Evolutionary conservation across 2,797 vertebrate genomes (phyloP).

Genomic region (Carapus acus): DNA sequence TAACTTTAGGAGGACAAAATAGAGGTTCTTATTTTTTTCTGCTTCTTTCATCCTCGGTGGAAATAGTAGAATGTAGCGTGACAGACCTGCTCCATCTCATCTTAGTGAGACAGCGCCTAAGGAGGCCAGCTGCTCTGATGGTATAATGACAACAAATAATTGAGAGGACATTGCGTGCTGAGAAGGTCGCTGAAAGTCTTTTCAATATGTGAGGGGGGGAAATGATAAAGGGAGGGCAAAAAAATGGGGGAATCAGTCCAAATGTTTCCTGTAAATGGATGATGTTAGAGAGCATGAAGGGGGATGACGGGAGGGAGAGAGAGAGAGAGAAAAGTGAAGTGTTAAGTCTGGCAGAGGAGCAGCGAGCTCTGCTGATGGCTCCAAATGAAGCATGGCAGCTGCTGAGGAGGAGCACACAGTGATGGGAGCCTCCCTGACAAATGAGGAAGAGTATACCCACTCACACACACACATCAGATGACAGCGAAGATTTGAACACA

Average conservation of each 20-base stretch:
- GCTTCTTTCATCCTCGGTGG: too few relatives aligned
- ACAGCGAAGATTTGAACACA: conserved; percentile 40
- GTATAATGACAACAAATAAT: too few relatives aligned
- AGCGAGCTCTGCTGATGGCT: conserved; percentile 62
- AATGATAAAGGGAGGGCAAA: neutral
- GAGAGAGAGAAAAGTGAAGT: conserved; percentile 40
- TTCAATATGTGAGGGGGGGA: too few relatives aligned
- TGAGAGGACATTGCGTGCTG: too few relatives aligned
- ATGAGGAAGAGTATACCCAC: conserved; percentile 38
- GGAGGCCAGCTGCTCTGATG: too few relatives aligned
- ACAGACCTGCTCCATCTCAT: too few relatives aligned
- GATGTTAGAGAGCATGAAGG: neutral
- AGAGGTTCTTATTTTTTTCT: too few relatives aligned
- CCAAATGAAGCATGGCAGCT: conserved; percentile 66
- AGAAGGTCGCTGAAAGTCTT: too few relatives aligned
- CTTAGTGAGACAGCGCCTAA: too few relatives aligned
- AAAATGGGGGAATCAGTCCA: too few relatives aligned
- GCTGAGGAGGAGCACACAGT: conserved; percentile 60
- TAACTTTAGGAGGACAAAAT: too few relatives aligned
- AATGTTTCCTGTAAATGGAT: neutral
- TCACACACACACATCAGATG: conserved; percentile 20
- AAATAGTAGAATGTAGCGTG: too few relatives aligned
- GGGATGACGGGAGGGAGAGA: conserved; percentile 4
- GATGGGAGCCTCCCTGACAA: conserved; percentile 54
- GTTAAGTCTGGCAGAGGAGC: conserved; percentile 57